Evolutionary conservation across 2,113 vertebrate species (phyloP).

Genomic region (Dipodomys spectabilis): DNA sequence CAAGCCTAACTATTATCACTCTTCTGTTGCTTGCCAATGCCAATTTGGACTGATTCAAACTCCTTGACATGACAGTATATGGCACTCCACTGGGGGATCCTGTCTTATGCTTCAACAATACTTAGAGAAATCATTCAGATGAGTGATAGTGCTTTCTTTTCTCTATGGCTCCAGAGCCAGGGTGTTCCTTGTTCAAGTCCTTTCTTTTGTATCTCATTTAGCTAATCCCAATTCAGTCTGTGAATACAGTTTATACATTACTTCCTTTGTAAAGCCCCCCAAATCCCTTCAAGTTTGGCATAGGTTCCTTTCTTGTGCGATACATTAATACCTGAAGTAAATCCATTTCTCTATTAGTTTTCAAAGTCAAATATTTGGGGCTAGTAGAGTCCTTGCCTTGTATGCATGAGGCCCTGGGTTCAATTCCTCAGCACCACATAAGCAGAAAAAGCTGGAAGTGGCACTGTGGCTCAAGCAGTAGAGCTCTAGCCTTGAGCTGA

Average conservation of each 20-base stretch:
- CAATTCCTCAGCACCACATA: too few species aligned
- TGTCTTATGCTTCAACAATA: background rate
- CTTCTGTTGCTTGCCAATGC: background rate
- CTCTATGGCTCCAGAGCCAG: background rate
- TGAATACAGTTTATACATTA: background rate
- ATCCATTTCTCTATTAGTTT: background rate
- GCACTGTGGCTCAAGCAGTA: too few species aligned
- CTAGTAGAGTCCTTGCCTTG: background rate
- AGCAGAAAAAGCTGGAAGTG: too few species aligned
- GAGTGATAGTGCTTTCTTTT: slow-evolving; percentile 6
- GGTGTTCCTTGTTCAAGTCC: background rate
- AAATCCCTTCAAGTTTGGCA: background rate
- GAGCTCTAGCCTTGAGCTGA: too few species aligned
- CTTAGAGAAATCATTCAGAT: background rate
- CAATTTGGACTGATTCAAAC: slow-evolving; percentile 33
- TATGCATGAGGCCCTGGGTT: too few species aligned
- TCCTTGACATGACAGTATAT: background rate
- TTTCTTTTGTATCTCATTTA: background rate
- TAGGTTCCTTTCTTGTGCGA: background rate
- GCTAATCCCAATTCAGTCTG: background rate
- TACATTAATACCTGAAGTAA: background rate
- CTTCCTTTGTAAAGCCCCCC: background rate
- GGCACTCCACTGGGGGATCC: background rate
- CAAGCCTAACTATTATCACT: background rate
- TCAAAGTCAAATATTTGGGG: background rate